phyloP scores from a whole-genome alignment of 2,797 vertebrate species.

The Pseudochirops cupreus region DNA sequence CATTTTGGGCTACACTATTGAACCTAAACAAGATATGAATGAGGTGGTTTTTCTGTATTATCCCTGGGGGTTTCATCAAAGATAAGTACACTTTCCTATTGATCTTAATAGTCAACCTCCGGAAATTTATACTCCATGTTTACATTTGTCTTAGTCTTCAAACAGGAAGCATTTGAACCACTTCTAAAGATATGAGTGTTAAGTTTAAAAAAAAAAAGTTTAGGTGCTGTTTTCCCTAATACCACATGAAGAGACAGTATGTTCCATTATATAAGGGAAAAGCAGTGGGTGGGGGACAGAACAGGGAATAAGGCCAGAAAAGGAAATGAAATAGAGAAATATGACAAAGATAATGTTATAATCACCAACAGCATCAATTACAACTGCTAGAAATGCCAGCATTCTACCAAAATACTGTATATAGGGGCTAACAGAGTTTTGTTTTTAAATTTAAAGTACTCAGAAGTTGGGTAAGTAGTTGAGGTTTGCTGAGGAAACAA shows the following conservation, averaged over 20 bases:
- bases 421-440: background rate
- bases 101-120: conserved; percentile 45
- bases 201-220: background rate
- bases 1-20: background rate
- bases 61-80: conserved; percentile 25
- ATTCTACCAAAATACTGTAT: background rate
- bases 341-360: background rate
- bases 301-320: conserved; percentile 54
- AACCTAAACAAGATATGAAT: background rate
- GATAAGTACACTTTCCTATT: conserved; percentile 42
- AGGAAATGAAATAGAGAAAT: conserved; percentile 44
- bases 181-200: conserved; percentile 32
- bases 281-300: conserved; percentile 44
- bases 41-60: background rate
- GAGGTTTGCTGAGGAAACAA: background rate
- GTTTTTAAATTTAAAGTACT: background rate
- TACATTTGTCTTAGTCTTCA: conserved; percentile 53
- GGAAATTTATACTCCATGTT: conserved; percentile 57
- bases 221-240: conserved; percentile 33
- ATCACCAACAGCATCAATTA: background rate
- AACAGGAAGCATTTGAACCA: conserved; percentile 76
- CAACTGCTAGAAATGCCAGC: background rate
- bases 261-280: conserved; percentile 48
- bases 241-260: background rate
- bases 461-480: background rate